Conservation (phyloP, 2,888 invertebrate species). For the Penaeus monodon region DNA sequence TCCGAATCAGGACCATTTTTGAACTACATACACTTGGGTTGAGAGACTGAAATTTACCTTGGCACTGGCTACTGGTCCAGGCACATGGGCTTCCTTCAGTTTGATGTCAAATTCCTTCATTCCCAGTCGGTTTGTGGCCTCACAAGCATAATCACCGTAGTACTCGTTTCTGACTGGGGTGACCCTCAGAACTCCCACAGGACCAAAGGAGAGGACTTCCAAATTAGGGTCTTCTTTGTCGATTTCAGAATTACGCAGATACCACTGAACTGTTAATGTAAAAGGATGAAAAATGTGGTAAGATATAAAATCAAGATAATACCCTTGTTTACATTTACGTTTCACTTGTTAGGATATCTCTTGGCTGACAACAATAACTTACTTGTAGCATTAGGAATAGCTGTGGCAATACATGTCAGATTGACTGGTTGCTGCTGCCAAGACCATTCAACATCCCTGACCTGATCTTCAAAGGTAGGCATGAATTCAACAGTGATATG, state of each 20-base stretch:
- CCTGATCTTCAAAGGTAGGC: constrained; percentile 82
- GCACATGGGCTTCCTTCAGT: constrained; percentile 81
- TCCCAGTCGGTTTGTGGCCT: constrained; percentile 84
- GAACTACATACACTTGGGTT: neutral
- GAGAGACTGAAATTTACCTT: constrained; percentile 70
- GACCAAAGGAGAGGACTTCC: constrained; percentile 43
- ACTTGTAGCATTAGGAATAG: constrained; percentile 91
- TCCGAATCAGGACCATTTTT: neutral
- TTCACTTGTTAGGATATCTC: neutral
- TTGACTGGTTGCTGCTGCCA: constrained; percentile 87
- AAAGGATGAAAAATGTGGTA: constrained; percentile 28
- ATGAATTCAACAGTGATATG: constrained; percentile 86
- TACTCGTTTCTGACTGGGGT: constrained; percentile 77
- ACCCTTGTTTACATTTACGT: too few species aligned
- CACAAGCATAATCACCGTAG: constrained; percentile 83
- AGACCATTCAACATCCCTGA: constrained; percentile 80
- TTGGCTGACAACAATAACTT: constrained; percentile 71
- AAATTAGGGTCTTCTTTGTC: constrained; percentile 50
- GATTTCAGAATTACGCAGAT: constrained; percentile 60
- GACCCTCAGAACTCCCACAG: constrained; percentile 70
- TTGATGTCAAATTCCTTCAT: constrained; percentile 78
- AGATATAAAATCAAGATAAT: neutral
- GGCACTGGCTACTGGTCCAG: constrained; percentile 78
- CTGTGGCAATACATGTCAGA: constrained; percentile 77
- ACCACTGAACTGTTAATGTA: constrained; percentile 60